phyloP scores from a whole-genome alignment of 2,113 vertebrate genomes.

The Petroica traversi region DNA sequence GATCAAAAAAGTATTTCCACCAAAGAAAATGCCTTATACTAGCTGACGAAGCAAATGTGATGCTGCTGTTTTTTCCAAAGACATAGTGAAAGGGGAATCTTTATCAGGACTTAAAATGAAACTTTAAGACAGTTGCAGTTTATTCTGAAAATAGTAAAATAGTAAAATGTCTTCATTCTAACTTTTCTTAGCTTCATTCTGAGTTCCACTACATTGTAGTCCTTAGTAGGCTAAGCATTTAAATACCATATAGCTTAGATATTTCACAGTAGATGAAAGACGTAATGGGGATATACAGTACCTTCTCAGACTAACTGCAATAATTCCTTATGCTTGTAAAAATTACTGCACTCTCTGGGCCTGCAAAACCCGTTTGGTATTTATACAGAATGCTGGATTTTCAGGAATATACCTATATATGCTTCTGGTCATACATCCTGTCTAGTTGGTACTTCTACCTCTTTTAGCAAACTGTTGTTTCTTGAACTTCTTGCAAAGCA shows the following conservation, averaged over 20 bases:
- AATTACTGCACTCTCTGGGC: not conserved
- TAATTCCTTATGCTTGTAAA: not conserved
- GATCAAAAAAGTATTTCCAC: not conserved
- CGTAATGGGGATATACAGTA: not conserved
- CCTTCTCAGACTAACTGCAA: not conserved
- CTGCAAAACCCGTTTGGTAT: not conserved
- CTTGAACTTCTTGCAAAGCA: not conserved
- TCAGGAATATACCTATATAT: not conserved
- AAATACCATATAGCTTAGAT: not conserved
- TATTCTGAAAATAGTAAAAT: not conserved
- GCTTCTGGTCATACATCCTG: not conserved
- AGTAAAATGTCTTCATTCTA: not conserved
- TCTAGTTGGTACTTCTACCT: not conserved
- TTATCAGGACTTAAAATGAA: not conserved
- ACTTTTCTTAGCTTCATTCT: not conserved
- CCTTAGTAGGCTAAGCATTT: not conserved
- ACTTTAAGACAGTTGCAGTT: not conserved
- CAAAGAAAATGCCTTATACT: constrained; percentile 22
- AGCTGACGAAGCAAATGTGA: not conserved
- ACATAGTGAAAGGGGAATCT: constrained; percentile 7
- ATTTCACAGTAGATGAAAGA: not conserved
- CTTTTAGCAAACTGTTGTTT: not conserved
- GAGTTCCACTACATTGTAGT: not conserved
- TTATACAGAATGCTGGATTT: not conserved
- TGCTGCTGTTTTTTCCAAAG: constrained; percentile 9